These are phyloP conservation scores for Ypsolopha scabrella DNA, from an alignment of 2,888 invertebrate species.

Conservation along the genomic window DNA sequence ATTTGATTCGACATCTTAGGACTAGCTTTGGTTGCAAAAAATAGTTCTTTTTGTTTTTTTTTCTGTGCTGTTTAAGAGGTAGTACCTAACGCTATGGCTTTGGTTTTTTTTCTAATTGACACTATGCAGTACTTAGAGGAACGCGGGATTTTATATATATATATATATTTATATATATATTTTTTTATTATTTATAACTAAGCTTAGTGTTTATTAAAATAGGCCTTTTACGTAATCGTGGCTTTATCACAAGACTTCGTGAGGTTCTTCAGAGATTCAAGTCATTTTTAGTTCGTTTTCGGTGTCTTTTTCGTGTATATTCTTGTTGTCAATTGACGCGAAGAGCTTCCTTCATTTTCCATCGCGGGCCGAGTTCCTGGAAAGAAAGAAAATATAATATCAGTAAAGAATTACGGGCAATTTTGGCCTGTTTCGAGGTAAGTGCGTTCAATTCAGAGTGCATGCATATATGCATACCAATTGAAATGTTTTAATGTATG, in stretches of 20 bases:
- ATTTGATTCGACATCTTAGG: slow-evolving; percentile 54
- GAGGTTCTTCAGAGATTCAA: slow-evolving; percentile 16
- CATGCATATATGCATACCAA: too few relatives aligned
- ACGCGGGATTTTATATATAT: slow-evolving; percentile 32
- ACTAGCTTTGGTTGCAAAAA: slow-evolving; percentile 53
- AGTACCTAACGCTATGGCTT: slow-evolving; percentile 28
- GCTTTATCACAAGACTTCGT: slow-evolving; percentile 26
- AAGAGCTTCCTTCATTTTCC: too few relatives aligned
- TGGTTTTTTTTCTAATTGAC: slow-evolving; percentile 39
- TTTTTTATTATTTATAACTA: background rate
- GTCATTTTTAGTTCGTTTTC: slow-evolving; percentile 4
- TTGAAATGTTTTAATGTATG: too few relatives aligned
- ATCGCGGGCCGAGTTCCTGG: too few relatives aligned
- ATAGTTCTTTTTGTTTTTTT: slow-evolving; percentile 13
- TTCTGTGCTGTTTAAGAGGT: slow-evolving; percentile 17
- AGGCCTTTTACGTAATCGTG: slow-evolving; percentile 18
- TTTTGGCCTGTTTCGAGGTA: too few relatives aligned
- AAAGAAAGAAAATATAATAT: too few relatives aligned
- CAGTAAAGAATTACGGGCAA: too few relatives aligned
- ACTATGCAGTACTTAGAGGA: slow-evolving; percentile 43
- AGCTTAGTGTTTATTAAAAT: slow-evolving; percentile 14
- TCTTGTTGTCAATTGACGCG: too few relatives aligned
- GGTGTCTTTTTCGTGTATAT: too few relatives aligned
- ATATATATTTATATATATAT: slow-evolving; percentile 17
- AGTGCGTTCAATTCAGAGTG: too few relatives aligned